Percentiles rank a stretch among this genome's conserved stretches.
Conservation (phyloP, 2,888 invertebrate genomes). For the Trisateles emortualis region DNA sequence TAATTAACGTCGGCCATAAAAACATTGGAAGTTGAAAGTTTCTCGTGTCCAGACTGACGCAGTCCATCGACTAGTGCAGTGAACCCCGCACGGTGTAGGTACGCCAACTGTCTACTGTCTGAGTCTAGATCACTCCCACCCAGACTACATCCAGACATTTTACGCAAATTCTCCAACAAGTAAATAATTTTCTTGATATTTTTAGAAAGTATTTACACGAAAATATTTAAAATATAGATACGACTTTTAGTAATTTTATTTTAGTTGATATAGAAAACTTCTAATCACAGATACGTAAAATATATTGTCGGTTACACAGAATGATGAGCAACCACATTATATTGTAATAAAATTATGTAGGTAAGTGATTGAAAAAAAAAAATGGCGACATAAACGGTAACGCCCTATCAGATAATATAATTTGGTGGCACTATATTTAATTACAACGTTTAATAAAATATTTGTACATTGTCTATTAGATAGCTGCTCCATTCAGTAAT, state of each 20-base stretch:
- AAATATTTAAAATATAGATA: neutral
- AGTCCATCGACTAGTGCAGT: constrained; percentile 53
- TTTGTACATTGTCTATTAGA: neutral
- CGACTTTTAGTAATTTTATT: too few species aligned
- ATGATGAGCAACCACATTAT: too few species aligned
- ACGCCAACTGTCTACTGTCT: constrained; percentile 55
- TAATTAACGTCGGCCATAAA: constrained; percentile 39
- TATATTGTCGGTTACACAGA: too few species aligned
- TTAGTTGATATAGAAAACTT: too few species aligned
- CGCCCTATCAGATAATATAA: too few species aligned
- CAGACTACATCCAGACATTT: constrained; percentile 50
- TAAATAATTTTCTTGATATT: constrained; percentile 27
- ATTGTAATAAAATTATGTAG: too few species aligned
- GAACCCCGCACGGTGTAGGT: constrained; percentile 48
- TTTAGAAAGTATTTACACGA: constrained; percentile 12
- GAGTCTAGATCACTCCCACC: constrained; percentile 52
- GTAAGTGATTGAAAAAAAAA: too few species aligned
- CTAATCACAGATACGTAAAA: too few species aligned
- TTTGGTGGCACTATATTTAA: neutral
- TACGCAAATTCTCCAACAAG: constrained; percentile 44
- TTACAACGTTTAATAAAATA: constrained; percentile 5
- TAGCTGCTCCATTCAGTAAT: neutral
- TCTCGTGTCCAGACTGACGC: constrained; percentile 46
- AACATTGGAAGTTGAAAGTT: constrained; percentile 38
- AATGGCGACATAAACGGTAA: too few species aligned